A percentile compares a stretch with the other conserved stretches of the same genome.
Conservation (phyloP, 2,888 invertebrate species). For the Serrognathus titanus region DNA sequence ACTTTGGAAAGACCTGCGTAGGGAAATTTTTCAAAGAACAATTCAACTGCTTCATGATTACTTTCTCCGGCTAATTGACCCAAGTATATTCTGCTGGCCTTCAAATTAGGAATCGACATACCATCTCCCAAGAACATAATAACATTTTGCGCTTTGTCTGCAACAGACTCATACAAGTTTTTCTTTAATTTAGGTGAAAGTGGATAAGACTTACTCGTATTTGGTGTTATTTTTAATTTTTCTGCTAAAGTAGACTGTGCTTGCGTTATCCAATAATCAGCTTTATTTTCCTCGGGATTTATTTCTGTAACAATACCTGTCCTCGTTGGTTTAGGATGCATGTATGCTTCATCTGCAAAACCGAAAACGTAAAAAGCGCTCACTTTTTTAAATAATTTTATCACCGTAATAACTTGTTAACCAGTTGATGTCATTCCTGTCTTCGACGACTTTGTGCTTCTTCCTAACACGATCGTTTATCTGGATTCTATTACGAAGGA, state of each 20-base stretch:
- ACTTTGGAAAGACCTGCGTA: constrained; percentile 74
- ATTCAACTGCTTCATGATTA: constrained; percentile 63
- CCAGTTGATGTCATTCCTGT: no score
- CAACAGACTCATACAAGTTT: no score
- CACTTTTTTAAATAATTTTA: no score
- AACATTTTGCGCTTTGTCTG: constrained; percentile 64
- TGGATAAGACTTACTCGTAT: constrained; percentile 27
- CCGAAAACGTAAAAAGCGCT: no score
- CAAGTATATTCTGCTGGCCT: constrained; percentile 70
- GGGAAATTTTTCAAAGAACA: constrained; percentile 75
- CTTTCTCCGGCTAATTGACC: constrained; percentile 58
- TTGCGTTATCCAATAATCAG: constrained; percentile 39
- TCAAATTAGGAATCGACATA: constrained; percentile 79
- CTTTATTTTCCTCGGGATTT: constrained; percentile 15
- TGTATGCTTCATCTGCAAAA: background rate
- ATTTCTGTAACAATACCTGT: background rate
- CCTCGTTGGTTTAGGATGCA: constrained; percentile 1
- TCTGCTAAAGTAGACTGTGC: constrained; percentile 42
- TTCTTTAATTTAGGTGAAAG: no score
- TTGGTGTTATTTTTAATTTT: constrained; percentile 23
- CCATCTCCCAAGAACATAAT: constrained; percentile 85
- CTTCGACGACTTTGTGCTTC: no score
- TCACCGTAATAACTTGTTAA: no score
- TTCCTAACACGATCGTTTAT: no score
- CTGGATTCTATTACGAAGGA: no score